phyloP scores from a whole-genome alignment of 2,797 vertebrate genomes.

The Galaxias olidus region DNA sequence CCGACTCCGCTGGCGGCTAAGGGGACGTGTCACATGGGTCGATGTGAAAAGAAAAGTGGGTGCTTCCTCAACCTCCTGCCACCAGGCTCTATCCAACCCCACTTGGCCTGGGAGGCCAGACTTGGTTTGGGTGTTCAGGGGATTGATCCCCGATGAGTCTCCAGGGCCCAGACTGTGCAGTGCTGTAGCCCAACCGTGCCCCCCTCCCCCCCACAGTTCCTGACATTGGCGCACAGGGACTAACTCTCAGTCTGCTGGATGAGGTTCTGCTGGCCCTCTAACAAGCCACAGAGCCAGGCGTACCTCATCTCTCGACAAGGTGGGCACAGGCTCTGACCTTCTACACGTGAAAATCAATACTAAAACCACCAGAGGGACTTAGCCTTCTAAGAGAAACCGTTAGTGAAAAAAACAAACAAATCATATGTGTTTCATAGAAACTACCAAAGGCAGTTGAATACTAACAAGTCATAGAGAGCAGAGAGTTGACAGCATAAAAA shows the following conservation, averaged over 20 bases:
- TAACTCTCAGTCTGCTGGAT: conserved; percentile 55
- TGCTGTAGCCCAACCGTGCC: neutral
- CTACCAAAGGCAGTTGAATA: conserved; percentile 33
- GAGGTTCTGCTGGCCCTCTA: conserved; percentile 4
- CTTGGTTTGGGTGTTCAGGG: conserved; percentile 63
- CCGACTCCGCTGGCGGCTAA: conserved; percentile 14
- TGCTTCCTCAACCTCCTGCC: neutral
- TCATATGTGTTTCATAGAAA: conserved; percentile 13
- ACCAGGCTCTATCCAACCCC: conserved; percentile 1
- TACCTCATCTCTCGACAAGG: conserved; percentile 25
- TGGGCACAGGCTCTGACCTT: conserved; percentile 30
- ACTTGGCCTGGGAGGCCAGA: conserved; percentile 72
- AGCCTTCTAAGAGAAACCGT: conserved; percentile 47
- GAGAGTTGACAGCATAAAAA: neutral
- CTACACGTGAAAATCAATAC: conserved; percentile 47
- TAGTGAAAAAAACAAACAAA: conserved; percentile 22
- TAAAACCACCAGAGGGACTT: conserved; percentile 38
- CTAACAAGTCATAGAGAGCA: neutral
- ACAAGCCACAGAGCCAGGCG: conserved; percentile 35
- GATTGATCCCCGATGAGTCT: conserved; percentile 41
- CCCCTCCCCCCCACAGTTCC: neutral
- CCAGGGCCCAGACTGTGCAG: conserved; percentile 63
- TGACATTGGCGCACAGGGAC: conserved; percentile 74
- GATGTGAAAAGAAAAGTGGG: neutral
- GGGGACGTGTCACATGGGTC: conserved; percentile 15